Conservation (phyloP, 2,113 vertebrate species). For the Irena cyanogastra region DNA sequence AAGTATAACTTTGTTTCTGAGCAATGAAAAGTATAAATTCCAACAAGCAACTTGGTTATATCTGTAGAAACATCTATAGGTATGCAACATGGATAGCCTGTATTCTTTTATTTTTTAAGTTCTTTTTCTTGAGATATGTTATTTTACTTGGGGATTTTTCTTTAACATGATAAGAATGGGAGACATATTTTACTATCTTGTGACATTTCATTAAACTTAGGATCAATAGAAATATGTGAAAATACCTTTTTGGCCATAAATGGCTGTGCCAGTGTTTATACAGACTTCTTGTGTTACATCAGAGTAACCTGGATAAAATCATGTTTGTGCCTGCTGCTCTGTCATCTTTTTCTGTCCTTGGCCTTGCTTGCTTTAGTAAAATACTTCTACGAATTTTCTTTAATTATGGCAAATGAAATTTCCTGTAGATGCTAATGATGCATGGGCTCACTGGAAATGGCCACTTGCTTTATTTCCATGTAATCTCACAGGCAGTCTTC, state of each 20-base stretch:
- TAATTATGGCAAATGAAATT: background rate
- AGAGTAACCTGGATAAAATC: background rate
- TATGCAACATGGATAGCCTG: background rate
- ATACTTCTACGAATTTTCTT: background rate
- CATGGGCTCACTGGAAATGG: background rate
- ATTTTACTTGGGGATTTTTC: background rate
- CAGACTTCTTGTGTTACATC: background rate
- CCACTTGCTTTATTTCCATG: background rate
- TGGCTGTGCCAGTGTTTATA: background rate
- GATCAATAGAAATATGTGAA: slow-evolving; percentile 15
- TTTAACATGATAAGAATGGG: background rate
- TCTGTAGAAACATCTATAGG: background rate
- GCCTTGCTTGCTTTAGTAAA: background rate
- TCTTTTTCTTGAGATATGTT: background rate
- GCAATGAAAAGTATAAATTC: background rate
- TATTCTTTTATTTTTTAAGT: background rate
- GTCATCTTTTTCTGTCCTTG: background rate
- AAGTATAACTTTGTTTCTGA: background rate
- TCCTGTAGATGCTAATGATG: background rate
- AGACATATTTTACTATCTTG: background rate
- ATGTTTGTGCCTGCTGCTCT: background rate
- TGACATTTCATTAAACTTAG: slow-evolving; percentile 1
- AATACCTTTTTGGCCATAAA: background rate
- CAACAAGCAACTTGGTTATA: background rate
- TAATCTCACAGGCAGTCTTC: background rate